Conservation (phyloP, 1,140 invertebrate species). For the Musca domestica region DNA sequence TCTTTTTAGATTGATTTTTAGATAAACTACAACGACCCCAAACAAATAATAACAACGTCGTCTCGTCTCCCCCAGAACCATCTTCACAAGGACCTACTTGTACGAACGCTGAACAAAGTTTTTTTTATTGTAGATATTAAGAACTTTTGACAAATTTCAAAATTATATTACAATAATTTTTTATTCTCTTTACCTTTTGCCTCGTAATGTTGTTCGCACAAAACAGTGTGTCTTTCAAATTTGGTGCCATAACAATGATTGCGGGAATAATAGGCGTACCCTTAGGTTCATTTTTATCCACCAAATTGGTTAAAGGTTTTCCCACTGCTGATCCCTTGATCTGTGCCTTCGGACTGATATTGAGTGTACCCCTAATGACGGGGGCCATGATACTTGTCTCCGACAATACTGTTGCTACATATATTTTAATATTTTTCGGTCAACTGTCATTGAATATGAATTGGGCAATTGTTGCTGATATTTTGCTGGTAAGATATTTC, state of each 20-base stretch:
- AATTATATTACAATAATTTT: conserved; percentile 20
- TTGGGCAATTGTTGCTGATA: conserved; percentile 94
- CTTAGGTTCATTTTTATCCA: conserved; percentile 75
- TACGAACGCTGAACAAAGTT: conserved; percentile 27
- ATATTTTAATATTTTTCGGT: conserved; percentile 71
- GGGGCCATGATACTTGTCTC: conserved; percentile 66
- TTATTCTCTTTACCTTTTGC: conserved; percentile 20
- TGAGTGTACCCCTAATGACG: conserved; percentile 80
- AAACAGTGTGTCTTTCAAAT: conserved; percentile 80
- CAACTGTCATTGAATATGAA: conserved; percentile 82
- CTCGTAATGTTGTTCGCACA: background rate
- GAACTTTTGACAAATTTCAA: background rate
- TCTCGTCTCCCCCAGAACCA: background rate
- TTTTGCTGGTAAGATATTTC: conserved; percentile 77
- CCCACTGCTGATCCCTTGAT: conserved; percentile 85
- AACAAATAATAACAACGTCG: background rate
- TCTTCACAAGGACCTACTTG: conserved; percentile 15
- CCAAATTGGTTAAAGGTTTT: conserved; percentile 64
- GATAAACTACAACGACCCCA: background rate
- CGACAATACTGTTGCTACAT: conserved; percentile 60
- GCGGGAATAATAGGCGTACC: conserved; percentile 91
- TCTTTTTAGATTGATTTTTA: background rate
- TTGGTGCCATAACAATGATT: conserved; percentile 89
- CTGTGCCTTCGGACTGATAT: conserved; percentile 83
- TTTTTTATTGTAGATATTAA: background rate